phyloP scores from a whole-genome alignment of 1,140 invertebrate species.

The Eumaeus atala region DNA sequence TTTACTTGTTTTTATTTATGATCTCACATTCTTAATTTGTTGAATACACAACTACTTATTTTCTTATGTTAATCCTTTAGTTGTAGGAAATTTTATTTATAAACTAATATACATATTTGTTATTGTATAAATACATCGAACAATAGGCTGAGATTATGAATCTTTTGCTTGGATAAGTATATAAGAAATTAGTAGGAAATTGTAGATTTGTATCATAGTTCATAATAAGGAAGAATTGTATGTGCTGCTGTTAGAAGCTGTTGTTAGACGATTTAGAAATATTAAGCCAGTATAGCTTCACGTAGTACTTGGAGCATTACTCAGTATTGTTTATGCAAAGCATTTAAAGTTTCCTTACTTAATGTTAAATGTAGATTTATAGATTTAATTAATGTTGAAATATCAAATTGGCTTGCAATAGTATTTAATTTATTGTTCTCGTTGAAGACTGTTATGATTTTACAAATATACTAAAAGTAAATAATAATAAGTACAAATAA shows the following conservation, averaged over 20 bases:
- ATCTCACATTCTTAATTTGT: constrained; percentile 2
- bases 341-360: background rate
- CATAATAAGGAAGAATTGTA: background rate
- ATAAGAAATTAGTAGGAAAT: background rate
- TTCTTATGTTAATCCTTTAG: background rate
- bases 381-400: background rate
- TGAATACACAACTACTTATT: background rate
- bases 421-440: too few species aligned
- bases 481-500: background rate
- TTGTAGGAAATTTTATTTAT: background rate
- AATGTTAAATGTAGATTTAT: background rate
- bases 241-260: constrained; percentile 2
- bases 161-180: background rate
- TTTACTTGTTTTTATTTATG: background rate
- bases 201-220: constrained; percentile 7
- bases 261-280: background rate
- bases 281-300: constrained; percentile 1
- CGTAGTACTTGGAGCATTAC: background rate
- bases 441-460: too few species aligned
- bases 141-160: constrained; percentile 5
- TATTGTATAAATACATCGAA: constrained; percentile 3
- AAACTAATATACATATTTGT: background rate
- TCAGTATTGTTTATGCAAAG: constrained; percentile 7
- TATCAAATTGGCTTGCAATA: background rate
- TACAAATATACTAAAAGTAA: background rate